Base-by-base conservation (phyloP, 2,113 vertebrate genomes). In the Helogale parvula region DNA sequence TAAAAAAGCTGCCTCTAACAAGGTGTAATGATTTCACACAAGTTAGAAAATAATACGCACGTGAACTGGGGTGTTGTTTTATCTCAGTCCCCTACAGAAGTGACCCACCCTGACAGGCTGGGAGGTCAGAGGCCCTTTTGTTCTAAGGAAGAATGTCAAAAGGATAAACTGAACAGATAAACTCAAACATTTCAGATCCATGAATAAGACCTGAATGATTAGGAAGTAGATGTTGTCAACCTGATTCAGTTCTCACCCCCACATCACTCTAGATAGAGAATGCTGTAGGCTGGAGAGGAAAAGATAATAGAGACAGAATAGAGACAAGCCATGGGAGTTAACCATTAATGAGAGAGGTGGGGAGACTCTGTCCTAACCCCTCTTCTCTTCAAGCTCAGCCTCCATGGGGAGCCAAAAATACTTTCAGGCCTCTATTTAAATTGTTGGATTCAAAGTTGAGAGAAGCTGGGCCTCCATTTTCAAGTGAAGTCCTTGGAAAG, bases 221-320 rank as follows among this genome's bases (percentile, higher is more conserved):
- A 77, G 54, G 86, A 91, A 88, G 50, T 3, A 85, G 85, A 66
- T 82, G 31, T 86, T 72, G 25, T 77, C 71, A 74, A 5, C 19
- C 79, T n/a, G 11, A 74, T 31, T 97, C 90, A 52, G 3, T 54
- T 83, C 63, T 77, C 69, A 63, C 80, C 8, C 29, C 74, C 47
- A 21, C 45, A 60, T 5, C 21, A 72, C 15, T 85, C 83, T 88
- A 86, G 72, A 82, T 5, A 76, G 90, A 86, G 65, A 82, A 63
- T 60, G 27, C 31, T 47, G 45, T 94, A 74, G 85, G 60, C 52
- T 69, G 31, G 3, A n/a, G 12, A 92, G n/a, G 7, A 72, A 86
- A 50, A 41, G 54, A 63, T 63, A 35, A 14, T 33, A 69, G n/a
- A 93, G 60, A 91, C 16, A 81, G 82, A 69, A 45, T 0, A 66